Conservation (phyloP, 2,797 vertebrate species). For the Lophura swinhoii region DNA sequence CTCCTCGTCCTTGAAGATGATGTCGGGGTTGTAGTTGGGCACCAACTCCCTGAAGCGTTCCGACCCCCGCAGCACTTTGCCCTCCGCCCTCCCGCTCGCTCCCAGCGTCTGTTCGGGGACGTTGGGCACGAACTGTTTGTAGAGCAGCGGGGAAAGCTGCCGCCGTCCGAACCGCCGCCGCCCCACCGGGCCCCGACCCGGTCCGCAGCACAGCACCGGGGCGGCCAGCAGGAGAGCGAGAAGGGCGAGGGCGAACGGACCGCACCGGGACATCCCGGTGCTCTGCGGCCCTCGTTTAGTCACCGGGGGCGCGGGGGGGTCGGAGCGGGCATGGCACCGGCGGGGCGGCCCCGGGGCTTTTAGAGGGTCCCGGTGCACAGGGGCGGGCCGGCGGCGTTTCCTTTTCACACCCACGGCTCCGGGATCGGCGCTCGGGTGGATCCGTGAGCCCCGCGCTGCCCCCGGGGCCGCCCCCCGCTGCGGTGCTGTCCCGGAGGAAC, state of each 20-base stretch:
- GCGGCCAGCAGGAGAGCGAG: constrained; percentile 76
- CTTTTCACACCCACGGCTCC: constrained; percentile 38
- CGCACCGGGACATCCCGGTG: constrained; percentile 73
- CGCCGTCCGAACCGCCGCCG: constrained; percentile 84
- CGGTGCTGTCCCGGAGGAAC: background rate
- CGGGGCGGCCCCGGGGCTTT: background rate
- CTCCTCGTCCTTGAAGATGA: constrained; percentile 98
- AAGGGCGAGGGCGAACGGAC: constrained; percentile 76
- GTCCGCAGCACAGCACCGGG: constrained; percentile 89
- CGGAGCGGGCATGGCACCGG: constrained; percentile 30
- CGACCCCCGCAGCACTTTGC: constrained; percentile 89
- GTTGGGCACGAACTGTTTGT: constrained; percentile 94
- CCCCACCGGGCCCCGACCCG: constrained; percentile 87
- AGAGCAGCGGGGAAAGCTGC: constrained; percentile 90
- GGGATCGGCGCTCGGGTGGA: background rate
- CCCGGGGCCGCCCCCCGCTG: background rate
- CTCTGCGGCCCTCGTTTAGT: background rate
- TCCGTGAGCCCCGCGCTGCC: background rate
- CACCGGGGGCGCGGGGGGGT: background rate
- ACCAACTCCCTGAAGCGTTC: constrained; percentile 93
- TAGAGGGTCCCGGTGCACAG: constrained; percentile 33
- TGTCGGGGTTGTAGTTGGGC: constrained; percentile 97
- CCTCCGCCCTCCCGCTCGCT: constrained; percentile 93
- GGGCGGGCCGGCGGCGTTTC: constrained; percentile 45
- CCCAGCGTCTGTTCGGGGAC: constrained; percentile 95